These are phyloP conservation scores for Zaprionus davidi DNA, from an alignment of 1,140 invertebrate species.

Conservation along the genomic window DNA sequence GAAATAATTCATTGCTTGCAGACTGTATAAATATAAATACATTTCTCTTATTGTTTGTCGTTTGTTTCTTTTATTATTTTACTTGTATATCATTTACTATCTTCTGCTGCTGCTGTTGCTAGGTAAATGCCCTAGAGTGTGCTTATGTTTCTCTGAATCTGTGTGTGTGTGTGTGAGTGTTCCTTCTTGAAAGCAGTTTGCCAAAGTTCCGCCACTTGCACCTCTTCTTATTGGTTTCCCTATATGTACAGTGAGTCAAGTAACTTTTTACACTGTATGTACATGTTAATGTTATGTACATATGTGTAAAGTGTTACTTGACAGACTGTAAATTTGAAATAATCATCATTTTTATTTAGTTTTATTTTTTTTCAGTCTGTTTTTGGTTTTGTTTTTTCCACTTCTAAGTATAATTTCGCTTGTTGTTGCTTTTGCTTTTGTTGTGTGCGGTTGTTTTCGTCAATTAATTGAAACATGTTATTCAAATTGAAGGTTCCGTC, in stretches of 20 bases:
- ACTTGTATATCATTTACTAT: neutral
- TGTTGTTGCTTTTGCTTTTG: conserved; percentile 32
- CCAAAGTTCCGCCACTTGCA: conserved; percentile 30
- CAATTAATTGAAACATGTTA: conserved; percentile 33
- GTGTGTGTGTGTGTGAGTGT: conserved; percentile 8
- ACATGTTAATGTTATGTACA: too few relatives aligned
- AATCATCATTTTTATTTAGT: conserved; percentile 52
- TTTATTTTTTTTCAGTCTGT: conserved; percentile 72
- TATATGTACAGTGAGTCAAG: conserved; percentile 31
- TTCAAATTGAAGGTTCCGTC: conserved; percentile 16
- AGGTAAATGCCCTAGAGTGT: conserved; percentile 3
- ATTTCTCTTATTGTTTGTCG: conserved; percentile 59
- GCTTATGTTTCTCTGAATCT: conserved; percentile 4
- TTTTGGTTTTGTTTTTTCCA: conserved; percentile 56
- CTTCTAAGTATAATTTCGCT: neutral
- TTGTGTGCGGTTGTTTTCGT: conserved; percentile 26
- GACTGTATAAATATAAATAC: conserved; percentile 77
- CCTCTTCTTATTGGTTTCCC: conserved; percentile 42
- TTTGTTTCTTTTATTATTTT: conserved; percentile 30
- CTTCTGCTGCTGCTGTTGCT: conserved; percentile 31
- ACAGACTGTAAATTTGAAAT: conserved; percentile 52
- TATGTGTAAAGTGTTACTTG: too few relatives aligned
- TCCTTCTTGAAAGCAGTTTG: conserved; percentile 57
- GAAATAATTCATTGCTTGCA: conserved; percentile 49
- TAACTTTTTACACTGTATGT: too few relatives aligned